phyloP scores from a whole-genome alignment of 1,140 invertebrate genomes.

The Pararge aegeria region DNA sequence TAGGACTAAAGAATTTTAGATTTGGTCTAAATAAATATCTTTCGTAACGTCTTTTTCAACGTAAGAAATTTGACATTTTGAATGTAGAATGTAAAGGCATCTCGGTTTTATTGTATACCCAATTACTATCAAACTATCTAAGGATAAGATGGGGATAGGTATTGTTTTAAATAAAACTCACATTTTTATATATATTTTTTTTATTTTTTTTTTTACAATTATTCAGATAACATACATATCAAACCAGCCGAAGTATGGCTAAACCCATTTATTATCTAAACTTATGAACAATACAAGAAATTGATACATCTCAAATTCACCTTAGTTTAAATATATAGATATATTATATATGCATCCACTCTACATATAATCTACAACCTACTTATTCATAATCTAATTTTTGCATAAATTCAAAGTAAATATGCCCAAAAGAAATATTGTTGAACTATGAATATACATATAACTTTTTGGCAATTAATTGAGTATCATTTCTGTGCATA shows the following conservation, averaged over 20 bases:
- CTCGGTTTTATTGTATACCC: too few relatives aligned
- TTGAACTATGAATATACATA: slow-evolving; percentile 79
- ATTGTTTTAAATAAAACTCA: slow-evolving; percentile 74
- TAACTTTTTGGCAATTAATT: slow-evolving; percentile 80
- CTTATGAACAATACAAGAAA: slow-evolving; percentile 79
- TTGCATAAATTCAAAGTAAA: slow-evolving; percentile 79
- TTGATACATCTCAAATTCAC: slow-evolving; percentile 79
- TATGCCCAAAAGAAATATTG: slow-evolving; percentile 80
- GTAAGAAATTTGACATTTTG: too few relatives aligned
- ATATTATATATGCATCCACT: slow-evolving; percentile 78
- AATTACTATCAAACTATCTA: too few relatives aligned
- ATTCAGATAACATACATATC: slow-evolving; percentile 80
- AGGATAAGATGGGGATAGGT: slow-evolving; percentile 34
- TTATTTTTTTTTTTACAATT: slow-evolving; percentile 77
- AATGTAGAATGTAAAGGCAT: too few relatives aligned
- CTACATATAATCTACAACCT: slow-evolving; percentile 79
- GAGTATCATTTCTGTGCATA: slow-evolving; percentile 80
- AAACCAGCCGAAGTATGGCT: slow-evolving; percentile 79
- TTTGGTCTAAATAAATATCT: too few relatives aligned
- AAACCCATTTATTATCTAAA: slow-evolving; percentile 80
- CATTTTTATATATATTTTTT: slow-evolving; percentile 72
- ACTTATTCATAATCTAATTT: slow-evolving; percentile 78
- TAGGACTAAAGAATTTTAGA: too few relatives aligned
- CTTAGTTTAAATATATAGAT: slow-evolving; percentile 78
- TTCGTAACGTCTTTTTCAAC: too few relatives aligned